Evolutionary conservation across 2,888 invertebrate genomes (phyloP).

Genomic region (Habrosyne pyritoides): DNA sequence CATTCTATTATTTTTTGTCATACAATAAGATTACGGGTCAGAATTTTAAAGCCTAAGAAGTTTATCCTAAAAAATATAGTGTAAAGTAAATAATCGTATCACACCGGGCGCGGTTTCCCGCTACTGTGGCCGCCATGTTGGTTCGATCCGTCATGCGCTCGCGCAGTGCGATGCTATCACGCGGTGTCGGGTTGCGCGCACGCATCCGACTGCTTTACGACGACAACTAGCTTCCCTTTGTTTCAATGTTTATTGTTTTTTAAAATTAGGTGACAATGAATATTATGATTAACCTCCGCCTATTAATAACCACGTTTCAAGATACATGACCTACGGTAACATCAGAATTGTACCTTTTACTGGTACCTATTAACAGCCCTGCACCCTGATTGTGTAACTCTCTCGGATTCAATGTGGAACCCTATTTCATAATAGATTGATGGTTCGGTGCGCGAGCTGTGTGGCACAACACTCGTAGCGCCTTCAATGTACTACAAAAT

Average conservation of each 20-base stretch:
- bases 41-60: no score
- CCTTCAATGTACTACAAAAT: no score
- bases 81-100: neutral
- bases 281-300: neutral
- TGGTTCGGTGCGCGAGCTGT: no score
- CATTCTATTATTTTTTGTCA: no score
- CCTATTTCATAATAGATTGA: no score
- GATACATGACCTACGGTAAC: neutral
- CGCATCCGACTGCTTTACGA: conserved; percentile 41
- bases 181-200: conserved; percentile 47
- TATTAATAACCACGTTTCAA: neutral
- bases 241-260: conserved; percentile 8
- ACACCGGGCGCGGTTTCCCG: conserved; percentile 4
- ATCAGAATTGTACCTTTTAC: no score
- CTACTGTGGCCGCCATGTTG: conserved; percentile 22
- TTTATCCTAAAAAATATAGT: no score
- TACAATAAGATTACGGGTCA: no score
- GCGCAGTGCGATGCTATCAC: conserved; percentile 42
- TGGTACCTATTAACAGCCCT: no score
- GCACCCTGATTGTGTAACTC: no score
- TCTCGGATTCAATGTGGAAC: no score
- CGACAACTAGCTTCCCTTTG: conserved; percentile 21
- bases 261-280: conserved; percentile 2
- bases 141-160: conserved; percentile 8
- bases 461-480: no score